Conservation (phyloP, 2,888 invertebrate species). For the Patella pellucida region DNA sequence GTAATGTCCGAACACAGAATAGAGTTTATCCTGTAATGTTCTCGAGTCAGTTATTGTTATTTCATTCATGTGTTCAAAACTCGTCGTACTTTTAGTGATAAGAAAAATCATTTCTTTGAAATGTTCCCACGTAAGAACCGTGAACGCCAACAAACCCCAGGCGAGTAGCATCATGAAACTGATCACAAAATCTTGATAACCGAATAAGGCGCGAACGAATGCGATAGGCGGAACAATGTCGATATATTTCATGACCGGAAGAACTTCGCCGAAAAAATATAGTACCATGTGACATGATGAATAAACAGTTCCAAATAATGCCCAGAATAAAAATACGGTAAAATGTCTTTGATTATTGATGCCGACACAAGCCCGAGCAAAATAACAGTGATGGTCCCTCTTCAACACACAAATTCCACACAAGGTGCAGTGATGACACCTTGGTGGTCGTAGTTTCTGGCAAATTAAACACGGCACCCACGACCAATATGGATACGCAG, state of each 20-base stretch:
- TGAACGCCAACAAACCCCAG: slow-evolving; percentile 50
- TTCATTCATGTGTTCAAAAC: slow-evolving; percentile 54
- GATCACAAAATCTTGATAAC: slow-evolving; percentile 33
- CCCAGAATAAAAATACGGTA: slow-evolving; percentile 61
- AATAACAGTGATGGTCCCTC: slow-evolving; percentile 68
- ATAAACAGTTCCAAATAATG: slow-evolving; percentile 44
- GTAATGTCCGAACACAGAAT: slow-evolving; percentile 56
- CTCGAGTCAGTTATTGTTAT: slow-evolving; percentile 48
- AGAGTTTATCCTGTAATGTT: slow-evolving; percentile 37
- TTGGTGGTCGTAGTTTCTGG: slow-evolving; percentile 56
- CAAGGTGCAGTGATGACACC: slow-evolving; percentile 64
- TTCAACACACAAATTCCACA: slow-evolving; percentile 64
- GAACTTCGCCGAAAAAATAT: slow-evolving; percentile 33
- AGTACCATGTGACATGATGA: slow-evolving; percentile 40
- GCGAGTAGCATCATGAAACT: slow-evolving; percentile 43
- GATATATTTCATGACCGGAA: slow-evolving; percentile 28
- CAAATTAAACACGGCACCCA: slow-evolving; percentile 65
- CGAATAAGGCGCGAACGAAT: slow-evolving; percentile 43
- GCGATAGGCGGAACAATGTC: slow-evolving; percentile 54
- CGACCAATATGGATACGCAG: slow-evolving; percentile 62
- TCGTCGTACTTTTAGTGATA: slow-evolving; percentile 48
- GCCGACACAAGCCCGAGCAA: slow-evolving; percentile 62
- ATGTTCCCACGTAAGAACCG: slow-evolving; percentile 42
- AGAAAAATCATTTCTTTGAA: slow-evolving; percentile 39
- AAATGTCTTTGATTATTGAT: slow-evolving; percentile 63